Conservation (phyloP, 2,797 vertebrate species). For the Pitangus sulphuratus region DNA sequence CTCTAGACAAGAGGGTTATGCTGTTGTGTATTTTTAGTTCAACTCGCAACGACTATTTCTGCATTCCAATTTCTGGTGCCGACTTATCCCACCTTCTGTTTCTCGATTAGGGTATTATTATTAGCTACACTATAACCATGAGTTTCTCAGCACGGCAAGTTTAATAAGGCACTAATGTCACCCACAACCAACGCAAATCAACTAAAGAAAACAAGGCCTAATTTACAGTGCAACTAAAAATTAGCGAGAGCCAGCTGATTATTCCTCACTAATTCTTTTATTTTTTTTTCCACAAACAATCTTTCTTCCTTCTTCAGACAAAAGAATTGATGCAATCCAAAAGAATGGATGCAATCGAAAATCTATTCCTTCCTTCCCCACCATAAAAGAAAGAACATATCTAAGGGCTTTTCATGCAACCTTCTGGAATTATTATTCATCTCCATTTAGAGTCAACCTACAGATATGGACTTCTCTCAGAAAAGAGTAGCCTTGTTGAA, state of each 20-base stretch:
- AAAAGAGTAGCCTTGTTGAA: neutral
- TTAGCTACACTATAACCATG: neutral
- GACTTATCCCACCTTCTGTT: conserved; percentile 61
- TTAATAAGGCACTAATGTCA: conserved; percentile 43
- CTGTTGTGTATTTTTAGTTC: conserved; percentile 59
- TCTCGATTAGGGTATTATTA: conserved; percentile 44
- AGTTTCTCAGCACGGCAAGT: neutral
- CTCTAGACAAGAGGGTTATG: conserved; percentile 10
- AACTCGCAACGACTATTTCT: neutral
- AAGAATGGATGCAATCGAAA: neutral
- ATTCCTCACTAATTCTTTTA: neutral
- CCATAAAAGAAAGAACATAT: neutral
- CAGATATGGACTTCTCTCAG: neutral
- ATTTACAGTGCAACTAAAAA: conserved; percentile 25
- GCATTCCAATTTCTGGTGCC: neutral
- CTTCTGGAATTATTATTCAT: neutral
- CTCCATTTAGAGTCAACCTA: neutral
- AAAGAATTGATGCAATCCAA: neutral
- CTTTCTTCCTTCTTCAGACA: neutral
- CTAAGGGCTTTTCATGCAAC: neutral
- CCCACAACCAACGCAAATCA: neutral
- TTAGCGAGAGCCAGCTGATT: neutral
- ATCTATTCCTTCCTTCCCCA: neutral
- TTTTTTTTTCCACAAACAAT: fast-evolving
- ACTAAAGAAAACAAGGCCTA: conserved; percentile 31